These are phyloP conservation scores for Chrysolina oricalcia DNA, from an alignment of 2,888 invertebrate species.

Conservation along the genomic window DNA sequence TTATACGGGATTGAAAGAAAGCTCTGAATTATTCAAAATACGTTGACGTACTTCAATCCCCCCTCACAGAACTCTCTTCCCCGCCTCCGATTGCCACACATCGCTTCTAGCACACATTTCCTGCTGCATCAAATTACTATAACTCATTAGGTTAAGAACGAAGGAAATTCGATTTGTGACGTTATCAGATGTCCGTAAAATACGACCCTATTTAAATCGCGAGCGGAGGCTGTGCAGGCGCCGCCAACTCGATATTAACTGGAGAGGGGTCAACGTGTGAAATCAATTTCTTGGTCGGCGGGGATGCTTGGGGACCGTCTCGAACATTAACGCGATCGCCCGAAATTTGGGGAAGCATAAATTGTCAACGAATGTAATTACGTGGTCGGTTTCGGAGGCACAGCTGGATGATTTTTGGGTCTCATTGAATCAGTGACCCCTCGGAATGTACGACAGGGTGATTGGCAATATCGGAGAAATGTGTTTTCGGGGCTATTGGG, in stretches of 20 bases:
- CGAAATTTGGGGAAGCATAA: not conserved
- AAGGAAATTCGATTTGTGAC: conserved; percentile 66
- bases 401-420: not conserved
- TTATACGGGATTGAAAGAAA: too few relatives aligned
- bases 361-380: conserved; percentile 19
- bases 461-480: too few relatives aligned
- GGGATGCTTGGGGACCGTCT: conserved; percentile 18
- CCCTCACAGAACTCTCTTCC: not conserved
- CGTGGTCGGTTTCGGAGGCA: not conserved
- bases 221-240: conserved; percentile 21
- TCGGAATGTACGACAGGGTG: not conserved
- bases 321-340: conserved; percentile 18
- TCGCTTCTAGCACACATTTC: conserved; percentile 51
- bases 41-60: not conserved
- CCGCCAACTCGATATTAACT: conserved; percentile 60
- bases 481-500: too few relatives aligned
- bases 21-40: too few relatives aligned
- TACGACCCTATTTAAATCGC: conserved; percentile 41
- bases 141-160: conserved; percentile 66
- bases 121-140: conserved; percentile 68
- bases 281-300: conserved; percentile 63
- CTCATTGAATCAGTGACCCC: not conserved
- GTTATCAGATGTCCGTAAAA: conserved; percentile 61
- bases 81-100: not conserved
- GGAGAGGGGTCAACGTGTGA: conserved; percentile 62